Evolutionary conservation across 2,113 vertebrate species (phyloP).

Genomic region (Solenodon paradoxus): DNA sequence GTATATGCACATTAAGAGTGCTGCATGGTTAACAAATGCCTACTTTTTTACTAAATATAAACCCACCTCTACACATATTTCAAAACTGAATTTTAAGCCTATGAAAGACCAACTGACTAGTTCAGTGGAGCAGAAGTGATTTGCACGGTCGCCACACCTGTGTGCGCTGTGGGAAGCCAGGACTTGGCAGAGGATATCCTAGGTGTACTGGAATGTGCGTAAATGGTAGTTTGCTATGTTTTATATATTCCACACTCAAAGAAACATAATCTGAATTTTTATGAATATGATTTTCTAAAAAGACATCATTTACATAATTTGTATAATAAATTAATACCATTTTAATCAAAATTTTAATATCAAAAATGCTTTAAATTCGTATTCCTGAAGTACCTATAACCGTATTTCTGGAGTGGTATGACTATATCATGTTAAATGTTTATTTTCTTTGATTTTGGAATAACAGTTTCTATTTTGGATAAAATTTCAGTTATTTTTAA

Average conservation of each 20-base stretch:
- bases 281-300: conserved; percentile 71
- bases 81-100: conserved; percentile 82
- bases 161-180: conserved; percentile 85
- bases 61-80: conserved; percentile 80
- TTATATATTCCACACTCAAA: conserved; percentile 71
- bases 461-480: conserved; percentile 76
- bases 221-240: conserved; percentile 75
- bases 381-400: conserved; percentile 79
- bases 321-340: conserved; percentile 78
- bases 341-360: conserved; percentile 79
- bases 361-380: conserved; percentile 83
- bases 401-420: conserved; percentile 78
- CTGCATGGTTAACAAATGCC: conserved; percentile 75
- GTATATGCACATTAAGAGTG: conserved; percentile 74
- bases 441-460: conserved; percentile 81
- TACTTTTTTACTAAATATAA: conserved; percentile 82
- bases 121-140: conserved; percentile 81
- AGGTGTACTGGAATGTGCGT: conserved; percentile 77
- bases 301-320: conserved; percentile 78
- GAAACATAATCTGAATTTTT: conserved; percentile 73
- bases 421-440: conserved; percentile 80
- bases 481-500: conserved; percentile 78
- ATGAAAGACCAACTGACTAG: conserved; percentile 86
- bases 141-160: conserved; percentile 87
- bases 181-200: conserved; percentile 83